These are phyloP conservation scores for Platycheirus rosarum DNA, from an alignment of 2,888 invertebrate genomes.

Conservation along the genomic window DNA sequence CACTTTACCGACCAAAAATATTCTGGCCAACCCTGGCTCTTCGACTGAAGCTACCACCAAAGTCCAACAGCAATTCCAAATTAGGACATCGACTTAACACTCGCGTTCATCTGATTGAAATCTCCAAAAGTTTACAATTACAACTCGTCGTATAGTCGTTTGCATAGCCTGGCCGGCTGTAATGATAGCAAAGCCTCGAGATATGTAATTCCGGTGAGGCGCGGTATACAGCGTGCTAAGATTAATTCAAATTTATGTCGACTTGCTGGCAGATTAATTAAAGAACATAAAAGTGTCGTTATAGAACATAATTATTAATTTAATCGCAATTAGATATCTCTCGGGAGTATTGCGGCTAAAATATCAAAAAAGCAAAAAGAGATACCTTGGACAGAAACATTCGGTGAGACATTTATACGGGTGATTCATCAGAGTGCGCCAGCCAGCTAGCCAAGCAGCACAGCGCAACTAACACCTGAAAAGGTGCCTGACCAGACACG, in stretches of 20 bases:
- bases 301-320: slow-evolving; percentile 82
- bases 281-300: slow-evolving; percentile 82
- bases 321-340: slow-evolving; percentile 81
- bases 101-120: slow-evolving; percentile 75
- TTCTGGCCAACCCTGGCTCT: neutral
- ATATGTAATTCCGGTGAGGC: slow-evolving; percentile 29
- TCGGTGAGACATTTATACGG: slow-evolving; percentile 13
- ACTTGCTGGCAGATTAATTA: slow-evolving; percentile 79
- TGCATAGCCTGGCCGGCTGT: neutral
- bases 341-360: slow-evolving; percentile 34
- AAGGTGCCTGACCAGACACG: slow-evolving; percentile 41
- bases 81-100: slow-evolving; percentile 37
- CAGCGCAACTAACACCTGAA: slow-evolving; percentile 57
- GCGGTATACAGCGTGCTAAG: slow-evolving; percentile 35
- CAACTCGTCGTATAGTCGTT: slow-evolving; percentile 23
- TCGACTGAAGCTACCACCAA: neutral
- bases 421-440: slow-evolving; percentile 64
- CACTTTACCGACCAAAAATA: slow-evolving; percentile 51
- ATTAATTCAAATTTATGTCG: slow-evolving; percentile 75
- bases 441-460: too few species aligned
- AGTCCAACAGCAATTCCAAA: slow-evolving; percentile 40
- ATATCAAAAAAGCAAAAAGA: neutral
- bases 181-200: neutral
- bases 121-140: slow-evolving; percentile 73
- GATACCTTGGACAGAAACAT: slow-evolving; percentile 9